phyloP scores from a whole-genome alignment of 2,113 vertebrate genomes.

The Trochalopteron elliotii region DNA sequence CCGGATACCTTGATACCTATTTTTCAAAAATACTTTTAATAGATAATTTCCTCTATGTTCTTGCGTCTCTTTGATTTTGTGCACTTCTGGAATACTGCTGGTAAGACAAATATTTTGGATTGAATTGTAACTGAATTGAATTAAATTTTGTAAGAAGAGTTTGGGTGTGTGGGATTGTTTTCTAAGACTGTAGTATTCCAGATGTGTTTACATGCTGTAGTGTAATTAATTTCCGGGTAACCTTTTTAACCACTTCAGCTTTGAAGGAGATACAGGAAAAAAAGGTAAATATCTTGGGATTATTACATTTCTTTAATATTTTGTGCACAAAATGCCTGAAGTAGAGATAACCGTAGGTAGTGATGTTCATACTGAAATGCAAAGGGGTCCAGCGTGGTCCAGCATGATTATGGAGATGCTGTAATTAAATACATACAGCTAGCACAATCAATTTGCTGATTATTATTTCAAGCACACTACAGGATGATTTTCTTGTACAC shows the following conservation, averaged over 20 bases:
- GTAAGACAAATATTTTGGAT: background rate
- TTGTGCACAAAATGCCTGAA: background rate
- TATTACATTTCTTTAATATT: background rate
- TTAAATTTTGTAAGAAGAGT: background rate
- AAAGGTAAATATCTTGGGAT: background rate
- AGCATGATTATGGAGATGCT: background rate
- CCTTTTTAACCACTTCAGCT: background rate
- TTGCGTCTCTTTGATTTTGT: background rate
- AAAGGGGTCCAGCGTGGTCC: background rate
- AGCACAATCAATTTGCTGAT: background rate
- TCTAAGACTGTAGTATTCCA: background rate
- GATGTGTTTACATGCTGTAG: rapidly evolving
- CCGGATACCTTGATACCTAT: too few species aligned
- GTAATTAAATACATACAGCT: background rate
- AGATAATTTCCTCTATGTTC: background rate
- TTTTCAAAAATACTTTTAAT: background rate
- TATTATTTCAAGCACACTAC: background rate
- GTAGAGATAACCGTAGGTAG: background rate
- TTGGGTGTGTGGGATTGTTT: rapidly evolving
- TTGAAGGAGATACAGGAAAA: background rate
- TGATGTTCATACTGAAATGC: background rate
- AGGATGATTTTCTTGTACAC: background rate
- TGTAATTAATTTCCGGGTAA: background rate
- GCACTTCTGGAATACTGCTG: background rate
- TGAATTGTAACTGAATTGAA: background rate